Percentiles rank a stretch among this genome's conserved stretches.
Evolutionary conservation across 1,140 invertebrate genomes (phyloP).

Genomic region (Meloidogyne floridensis): DNA sequence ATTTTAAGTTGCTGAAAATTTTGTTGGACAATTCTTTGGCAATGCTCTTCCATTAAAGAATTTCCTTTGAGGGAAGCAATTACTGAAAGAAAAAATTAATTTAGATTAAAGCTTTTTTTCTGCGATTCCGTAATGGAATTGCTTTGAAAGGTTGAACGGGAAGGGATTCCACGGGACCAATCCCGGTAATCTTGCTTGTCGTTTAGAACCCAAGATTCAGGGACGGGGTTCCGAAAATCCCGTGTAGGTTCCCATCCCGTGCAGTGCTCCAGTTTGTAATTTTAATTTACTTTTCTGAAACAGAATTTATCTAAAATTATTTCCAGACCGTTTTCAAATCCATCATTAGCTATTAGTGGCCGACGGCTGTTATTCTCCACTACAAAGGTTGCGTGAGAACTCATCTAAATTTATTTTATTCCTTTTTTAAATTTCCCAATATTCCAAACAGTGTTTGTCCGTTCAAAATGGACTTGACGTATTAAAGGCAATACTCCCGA

Average conservation of each 20-base stretch:
- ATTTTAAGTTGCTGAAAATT: not conserved
- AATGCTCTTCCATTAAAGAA: conserved; percentile 22
- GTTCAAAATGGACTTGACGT: conserved; percentile 14
- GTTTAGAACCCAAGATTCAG: no score
- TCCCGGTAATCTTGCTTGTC: no score
- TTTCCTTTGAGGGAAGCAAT: conserved; percentile 29
- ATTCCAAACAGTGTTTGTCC: conserved; percentile 6
- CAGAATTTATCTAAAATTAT: no score
- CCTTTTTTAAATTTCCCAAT: not conserved
- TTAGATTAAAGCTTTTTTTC: not conserved
- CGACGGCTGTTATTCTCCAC: conserved; percentile 57
- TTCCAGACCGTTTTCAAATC: conserved; percentile 34
- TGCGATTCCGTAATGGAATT: not conserved
- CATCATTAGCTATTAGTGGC: conserved; percentile 41
- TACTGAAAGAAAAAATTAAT: conserved; percentile 16
- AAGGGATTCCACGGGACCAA: no score
- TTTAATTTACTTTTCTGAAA: not conserved
- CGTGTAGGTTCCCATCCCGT: no score
- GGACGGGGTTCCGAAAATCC: no score
- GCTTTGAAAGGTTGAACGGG: no score
- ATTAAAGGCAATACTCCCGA: not conserved
- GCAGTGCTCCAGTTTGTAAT: not conserved
- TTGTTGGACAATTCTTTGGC: not conserved
- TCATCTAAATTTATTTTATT: conserved; percentile 40
- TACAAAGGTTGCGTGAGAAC: conserved; percentile 57